Evolutionary conservation across 2,113 vertebrate genomes (phyloP).

Genomic region (Toxotes jaculatrix): DNA sequence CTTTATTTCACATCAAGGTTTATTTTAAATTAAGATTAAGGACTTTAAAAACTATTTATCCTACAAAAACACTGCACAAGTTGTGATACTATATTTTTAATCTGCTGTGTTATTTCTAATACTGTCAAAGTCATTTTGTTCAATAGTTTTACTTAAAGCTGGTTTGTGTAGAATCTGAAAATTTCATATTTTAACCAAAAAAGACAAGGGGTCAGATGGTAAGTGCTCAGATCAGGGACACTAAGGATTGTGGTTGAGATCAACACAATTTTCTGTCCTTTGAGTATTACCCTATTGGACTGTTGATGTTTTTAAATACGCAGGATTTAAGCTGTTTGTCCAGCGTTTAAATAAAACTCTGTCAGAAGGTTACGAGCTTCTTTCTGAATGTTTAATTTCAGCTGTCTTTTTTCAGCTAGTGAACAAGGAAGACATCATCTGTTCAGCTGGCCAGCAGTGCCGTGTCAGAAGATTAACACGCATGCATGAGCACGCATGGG

Average conservation of each 20-base stretch:
- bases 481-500: not conserved
- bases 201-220: too few relatives aligned
- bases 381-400: not conserved
- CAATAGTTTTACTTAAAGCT: too few relatives aligned
- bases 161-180: not conserved
- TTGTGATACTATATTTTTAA: not conserved
- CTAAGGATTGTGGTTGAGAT: not conserved
- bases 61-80: too few relatives aligned
- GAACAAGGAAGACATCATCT: slow-evolving; percentile 29
- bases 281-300: too few relatives aligned
- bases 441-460: slow-evolving; percentile 18
- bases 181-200: not conserved
- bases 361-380: not conserved
- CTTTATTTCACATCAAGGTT: too few relatives aligned
- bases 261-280: not conserved
- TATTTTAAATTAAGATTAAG: too few relatives aligned
- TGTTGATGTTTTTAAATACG: not conserved
- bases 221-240: too few relatives aligned
- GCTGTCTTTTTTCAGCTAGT: not conserved
- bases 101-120: not conserved
- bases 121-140: not conserved
- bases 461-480: slow-evolving; percentile 24
- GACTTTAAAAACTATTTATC: too few relatives aligned
- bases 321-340: not conserved
- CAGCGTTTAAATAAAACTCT: too few relatives aligned